These are phyloP conservation scores for Globia sparganii DNA, from an alignment of 2,888 invertebrate genomes.

Conservation along the genomic window DNA sequence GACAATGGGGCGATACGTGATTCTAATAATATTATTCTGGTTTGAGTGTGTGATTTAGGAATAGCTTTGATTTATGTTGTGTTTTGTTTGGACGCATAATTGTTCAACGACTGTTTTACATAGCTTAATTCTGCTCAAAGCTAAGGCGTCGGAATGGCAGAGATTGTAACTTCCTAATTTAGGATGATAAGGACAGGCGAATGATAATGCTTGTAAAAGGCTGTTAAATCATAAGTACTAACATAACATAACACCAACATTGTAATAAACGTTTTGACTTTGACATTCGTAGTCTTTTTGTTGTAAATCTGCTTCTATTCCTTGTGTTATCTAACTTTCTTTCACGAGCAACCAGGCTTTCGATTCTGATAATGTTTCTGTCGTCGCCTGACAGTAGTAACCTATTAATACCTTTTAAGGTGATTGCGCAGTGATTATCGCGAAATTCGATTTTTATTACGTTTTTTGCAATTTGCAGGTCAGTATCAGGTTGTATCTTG, in stretches of 20 bases:
- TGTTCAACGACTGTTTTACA: background rate
- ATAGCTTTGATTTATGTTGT: background rate
- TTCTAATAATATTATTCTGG: slow-evolving; percentile 21
- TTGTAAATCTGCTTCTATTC: background rate
- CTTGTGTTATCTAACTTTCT: background rate
- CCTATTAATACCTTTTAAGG: too few relatives aligned
- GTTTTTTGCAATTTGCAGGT: too few relatives aligned
- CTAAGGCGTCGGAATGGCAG: background rate
- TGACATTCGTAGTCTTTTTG: background rate
- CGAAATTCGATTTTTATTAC: too few relatives aligned
- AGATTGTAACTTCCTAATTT: too few relatives aligned
- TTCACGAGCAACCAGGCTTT: background rate
- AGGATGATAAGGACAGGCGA: too few relatives aligned
- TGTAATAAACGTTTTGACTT: too few relatives aligned
- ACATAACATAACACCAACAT: too few relatives aligned
- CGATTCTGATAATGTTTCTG: background rate
- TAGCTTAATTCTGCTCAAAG: background rate
- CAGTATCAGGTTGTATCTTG: too few relatives aligned
- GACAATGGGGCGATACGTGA: slow-evolving; percentile 34
- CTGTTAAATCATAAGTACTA: too few relatives aligned
- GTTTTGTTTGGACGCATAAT: background rate
- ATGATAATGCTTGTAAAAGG: too few relatives aligned
- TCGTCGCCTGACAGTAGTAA: background rate
- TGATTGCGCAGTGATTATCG: too few relatives aligned
- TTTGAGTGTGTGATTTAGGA: background rate